Percentiles rank a stretch among this genome's conserved stretches.
Conservation (phyloP, 2,888 invertebrate genomes). For the Andrena camellia region DNA sequence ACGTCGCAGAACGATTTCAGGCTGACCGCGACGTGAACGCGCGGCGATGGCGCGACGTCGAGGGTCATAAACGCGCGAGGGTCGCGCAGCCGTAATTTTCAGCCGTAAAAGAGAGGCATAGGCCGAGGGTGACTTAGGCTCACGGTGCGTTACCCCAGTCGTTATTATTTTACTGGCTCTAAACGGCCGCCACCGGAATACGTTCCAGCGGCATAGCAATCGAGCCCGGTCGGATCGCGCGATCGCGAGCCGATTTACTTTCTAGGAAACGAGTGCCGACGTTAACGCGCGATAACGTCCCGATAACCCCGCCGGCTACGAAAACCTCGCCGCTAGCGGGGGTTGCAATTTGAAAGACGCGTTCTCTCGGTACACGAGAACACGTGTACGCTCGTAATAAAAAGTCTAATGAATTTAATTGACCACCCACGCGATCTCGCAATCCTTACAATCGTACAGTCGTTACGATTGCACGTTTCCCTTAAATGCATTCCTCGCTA, state of each 20-base stretch:
- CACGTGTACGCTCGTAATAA: not conserved
- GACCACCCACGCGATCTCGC: conserved; percentile 46
- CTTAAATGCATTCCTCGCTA: too few relatives aligned
- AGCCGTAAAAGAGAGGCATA: conserved; percentile 76
- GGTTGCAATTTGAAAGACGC: not conserved
- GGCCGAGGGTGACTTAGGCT: conserved; percentile 69
- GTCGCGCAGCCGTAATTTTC: conserved; percentile 76
- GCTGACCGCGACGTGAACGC: conserved; percentile 33
- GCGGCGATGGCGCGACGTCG: conserved; percentile 69
- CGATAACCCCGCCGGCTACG: too few relatives aligned
- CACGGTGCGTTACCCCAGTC: conserved; percentile 71
- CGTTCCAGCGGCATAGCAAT: conserved; percentile 42
- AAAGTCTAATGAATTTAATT: conserved; percentile 62
- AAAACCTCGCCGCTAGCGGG: not conserved
- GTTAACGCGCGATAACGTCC: conserved; percentile 21
- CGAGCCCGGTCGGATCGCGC: conserved; percentile 16
- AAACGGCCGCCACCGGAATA: conserved; percentile 75
- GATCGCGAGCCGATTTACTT: conserved; percentile 24
- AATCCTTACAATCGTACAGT: not conserved
- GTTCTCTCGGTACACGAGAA: not conserved
- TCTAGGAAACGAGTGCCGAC: conserved; percentile 23
- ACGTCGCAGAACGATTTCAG: conserved; percentile 18
- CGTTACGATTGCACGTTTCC: not conserved
- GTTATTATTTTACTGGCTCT: conserved; percentile 81
- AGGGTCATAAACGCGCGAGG: conserved; percentile 71